Conservation (phyloP, 2,113 vertebrate species). For the Myodes glareolus region DNA sequence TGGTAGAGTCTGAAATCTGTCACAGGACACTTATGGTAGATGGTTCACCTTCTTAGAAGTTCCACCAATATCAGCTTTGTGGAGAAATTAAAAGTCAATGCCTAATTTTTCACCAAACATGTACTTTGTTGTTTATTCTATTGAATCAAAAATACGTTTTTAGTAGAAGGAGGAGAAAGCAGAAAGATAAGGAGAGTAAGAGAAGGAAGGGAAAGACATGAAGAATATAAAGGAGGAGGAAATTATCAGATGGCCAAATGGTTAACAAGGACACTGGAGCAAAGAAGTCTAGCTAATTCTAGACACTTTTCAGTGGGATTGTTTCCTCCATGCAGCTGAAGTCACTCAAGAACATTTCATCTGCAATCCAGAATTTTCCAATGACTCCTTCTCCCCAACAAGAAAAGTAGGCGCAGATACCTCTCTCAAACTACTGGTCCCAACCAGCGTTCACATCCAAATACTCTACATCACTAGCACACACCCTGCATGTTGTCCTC, state of each 20-base stretch:
- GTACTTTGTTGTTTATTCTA: neutral
- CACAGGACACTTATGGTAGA: neutral
- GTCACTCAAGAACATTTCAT: neutral
- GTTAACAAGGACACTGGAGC: neutral
- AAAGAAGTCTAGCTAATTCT: neutral
- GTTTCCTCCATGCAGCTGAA: neutral
- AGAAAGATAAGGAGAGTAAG: too few relatives aligned
- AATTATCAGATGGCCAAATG: neutral
- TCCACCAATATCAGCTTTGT: neutral
- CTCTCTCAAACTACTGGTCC: neutral
- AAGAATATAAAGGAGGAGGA: neutral
- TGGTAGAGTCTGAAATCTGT: neutral
- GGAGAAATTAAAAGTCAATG: neutral
- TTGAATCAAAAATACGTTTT: neutral
- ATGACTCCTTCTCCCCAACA: neutral
- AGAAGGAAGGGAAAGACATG: neutral
- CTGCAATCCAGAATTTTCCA: neutral
- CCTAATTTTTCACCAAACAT: neutral
- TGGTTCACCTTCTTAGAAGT: neutral
- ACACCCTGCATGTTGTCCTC: neutral
- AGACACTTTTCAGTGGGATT: fast-evolving
- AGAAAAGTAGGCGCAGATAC: neutral
- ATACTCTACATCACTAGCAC: neutral
- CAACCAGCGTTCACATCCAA: neutral
- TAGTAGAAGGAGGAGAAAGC: neutral